Evolutionary conservation across 2,888 invertebrate genomes (phyloP), one percentile per base, ranked within the genome.

Genomic region (Pollenia labialis): DNA sequence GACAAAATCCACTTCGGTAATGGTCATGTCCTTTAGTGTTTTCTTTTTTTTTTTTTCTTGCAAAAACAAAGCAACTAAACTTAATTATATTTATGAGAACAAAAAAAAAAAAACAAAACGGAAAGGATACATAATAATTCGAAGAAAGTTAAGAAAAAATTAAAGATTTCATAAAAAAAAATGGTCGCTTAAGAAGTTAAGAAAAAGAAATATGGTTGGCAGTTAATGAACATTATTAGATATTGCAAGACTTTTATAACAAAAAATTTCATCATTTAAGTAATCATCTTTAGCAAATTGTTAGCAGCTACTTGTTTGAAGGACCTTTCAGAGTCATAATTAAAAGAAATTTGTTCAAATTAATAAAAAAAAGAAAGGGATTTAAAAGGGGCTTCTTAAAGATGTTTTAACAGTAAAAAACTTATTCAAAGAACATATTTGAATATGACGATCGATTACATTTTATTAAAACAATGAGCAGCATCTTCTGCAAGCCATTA

Each of bases 51-150:
- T 32, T 32, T 6, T 1, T 4, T 32, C 32, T 32, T 32, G 4
- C 32, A 32, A 23, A 56, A 52, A 56, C 71, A 77, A 52, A 54
- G 56, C 62, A 81, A 81, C 64, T 64, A 56, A 72, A 75, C 75
- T 82, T 82, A 82, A 82, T 82, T 75, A 82, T 62, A 76, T 69
- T 80, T 64, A 75, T 81, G 56, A n/a, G 62, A 12, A 64, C 11
- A 52, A 50, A 18, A n/a, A 18, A 52, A 56, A 58, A 75, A 75
- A 64, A 8, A 18, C 9, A 72, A 52, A 16, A 69, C 4, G 3
- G 46, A 52, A 64, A 62, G 10, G 23, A 12, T 52, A n/a, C 9
- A n/a, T 32, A 23, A 66, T 18, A 50, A 46, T 42, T 75, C 4
- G 14, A 18, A 18, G 11, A 50, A 62, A 56, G 54, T 44, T 44